A percentile compares a stretch with the other conserved stretches of the same genome.
Conservation (phyloP, 2,888 invertebrate species). For the Archips crataeganus region DNA sequence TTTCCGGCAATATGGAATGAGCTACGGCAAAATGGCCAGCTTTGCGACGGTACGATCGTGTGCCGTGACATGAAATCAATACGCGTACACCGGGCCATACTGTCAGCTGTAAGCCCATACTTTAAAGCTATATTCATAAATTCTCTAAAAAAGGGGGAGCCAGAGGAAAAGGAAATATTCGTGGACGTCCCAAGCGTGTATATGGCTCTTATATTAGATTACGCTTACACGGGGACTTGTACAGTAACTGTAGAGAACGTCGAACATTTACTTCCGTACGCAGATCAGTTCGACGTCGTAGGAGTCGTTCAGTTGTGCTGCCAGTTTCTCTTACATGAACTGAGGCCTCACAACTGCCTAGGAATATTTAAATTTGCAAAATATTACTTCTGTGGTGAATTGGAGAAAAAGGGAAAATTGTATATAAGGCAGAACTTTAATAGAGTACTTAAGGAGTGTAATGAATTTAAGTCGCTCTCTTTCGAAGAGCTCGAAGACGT, state of each 20-base stretch:
- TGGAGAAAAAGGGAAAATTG: conserved; percentile 87
- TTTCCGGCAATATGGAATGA: conserved; percentile 90
- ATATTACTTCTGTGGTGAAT: conserved; percentile 89
- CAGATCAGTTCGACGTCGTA: conserved; percentile 90
- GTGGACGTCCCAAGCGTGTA: conserved; percentile 86
- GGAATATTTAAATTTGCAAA: conserved; percentile 90
- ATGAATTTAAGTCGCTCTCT: conserved; percentile 87
- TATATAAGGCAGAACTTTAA: conserved; percentile 87
- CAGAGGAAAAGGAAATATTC: conserved; percentile 86
- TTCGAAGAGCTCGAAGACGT: conserved; percentile 88
- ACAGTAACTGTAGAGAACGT: conserved; percentile 88
- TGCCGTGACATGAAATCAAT: conserved; percentile 87
- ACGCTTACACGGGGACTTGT: conserved; percentile 90
- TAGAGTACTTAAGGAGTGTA: conserved; percentile 86
- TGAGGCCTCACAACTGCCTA: conserved; percentile 89
- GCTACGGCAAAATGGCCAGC: conserved; percentile 87
- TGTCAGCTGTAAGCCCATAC: conserved; percentile 90
- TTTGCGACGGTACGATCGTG: conserved; percentile 89
- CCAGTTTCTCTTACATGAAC: conserved; percentile 87
- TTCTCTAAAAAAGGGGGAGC: conserved; percentile 86
- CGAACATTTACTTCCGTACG: conserved; percentile 88
- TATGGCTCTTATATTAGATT: conserved; percentile 89
- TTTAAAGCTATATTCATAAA: conserved; percentile 90
- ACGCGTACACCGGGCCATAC: conserved; percentile 89
- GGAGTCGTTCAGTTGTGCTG: conserved; percentile 90